Evolutionary conservation across 2,797 vertebrate genomes (phyloP).

Genomic region (Megalops cyprinoides): DNA sequence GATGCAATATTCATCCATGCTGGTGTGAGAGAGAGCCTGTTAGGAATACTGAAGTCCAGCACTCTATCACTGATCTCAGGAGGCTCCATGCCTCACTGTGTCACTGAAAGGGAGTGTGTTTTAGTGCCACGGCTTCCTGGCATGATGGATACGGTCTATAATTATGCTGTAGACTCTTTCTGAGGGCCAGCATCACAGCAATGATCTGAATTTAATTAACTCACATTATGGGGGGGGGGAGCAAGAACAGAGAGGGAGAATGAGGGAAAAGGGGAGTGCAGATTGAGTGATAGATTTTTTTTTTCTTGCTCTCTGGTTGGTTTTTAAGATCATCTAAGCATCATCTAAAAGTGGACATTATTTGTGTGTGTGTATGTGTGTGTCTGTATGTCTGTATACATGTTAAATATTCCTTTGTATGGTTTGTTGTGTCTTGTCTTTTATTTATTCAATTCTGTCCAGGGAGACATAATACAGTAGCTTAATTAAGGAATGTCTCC

Average conservation of each 20-base stretch:
- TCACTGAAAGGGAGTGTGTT: slow-evolving; percentile 16
- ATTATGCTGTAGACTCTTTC: slow-evolving; percentile 17
- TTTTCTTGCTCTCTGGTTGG: too few species aligned
- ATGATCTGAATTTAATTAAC: slow-evolving; percentile 37
- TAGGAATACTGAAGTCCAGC: slow-evolving; percentile 15
- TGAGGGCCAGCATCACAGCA: slow-evolving; percentile 16
- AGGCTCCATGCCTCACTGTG: slow-evolving; percentile 9
- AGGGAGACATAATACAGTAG: too few species aligned
- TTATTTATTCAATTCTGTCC: too few species aligned
- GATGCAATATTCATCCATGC: slow-evolving; percentile 36
- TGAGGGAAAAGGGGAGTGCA: neutral
- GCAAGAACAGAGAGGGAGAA: slow-evolving; percentile 6
- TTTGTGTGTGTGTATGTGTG: too few species aligned
- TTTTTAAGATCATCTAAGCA: too few species aligned
- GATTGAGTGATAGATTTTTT: too few species aligned
- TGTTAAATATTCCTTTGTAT: too few species aligned
- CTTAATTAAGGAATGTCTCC: too few species aligned
- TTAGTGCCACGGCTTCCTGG: neutral
- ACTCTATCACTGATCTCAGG: neutral
- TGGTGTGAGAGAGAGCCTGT: slow-evolving; percentile 13
- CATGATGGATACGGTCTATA: slow-evolving; percentile 12
- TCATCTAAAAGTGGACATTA: too few species aligned
- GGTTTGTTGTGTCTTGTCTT: too few species aligned
- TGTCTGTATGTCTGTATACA: too few species aligned
- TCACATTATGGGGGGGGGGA: neutral